Conservation (phyloP, 1,140 invertebrate species). For the Onthophagus taurus region DNA sequence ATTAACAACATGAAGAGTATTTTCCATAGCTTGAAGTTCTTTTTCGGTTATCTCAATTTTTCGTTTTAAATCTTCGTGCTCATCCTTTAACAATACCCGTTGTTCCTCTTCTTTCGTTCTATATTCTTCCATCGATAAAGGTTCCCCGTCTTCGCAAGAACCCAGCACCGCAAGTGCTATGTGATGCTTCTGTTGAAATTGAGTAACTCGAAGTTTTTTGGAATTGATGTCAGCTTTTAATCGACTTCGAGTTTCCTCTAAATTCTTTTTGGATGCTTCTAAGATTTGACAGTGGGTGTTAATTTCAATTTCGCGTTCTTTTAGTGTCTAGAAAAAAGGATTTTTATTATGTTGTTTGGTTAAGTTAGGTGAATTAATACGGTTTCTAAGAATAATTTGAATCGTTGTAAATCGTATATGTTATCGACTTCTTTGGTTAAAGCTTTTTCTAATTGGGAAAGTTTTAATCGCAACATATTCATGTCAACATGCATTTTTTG, state of each 20-base stretch:
- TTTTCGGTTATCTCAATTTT: constrained; percentile 56
- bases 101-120: constrained; percentile 62
- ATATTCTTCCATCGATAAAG: constrained; percentile 51
- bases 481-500: constrained; percentile 52
- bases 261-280: constrained; percentile 43
- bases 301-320: constrained; percentile 53
- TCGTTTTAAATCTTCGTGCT: constrained; percentile 58
- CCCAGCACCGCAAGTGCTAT: constrained; percentile 36
- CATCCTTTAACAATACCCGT: constrained; percentile 53
- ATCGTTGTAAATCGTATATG: constrained; percentile 49
- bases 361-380: constrained; percentile 28
- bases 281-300: constrained; percentile 48
- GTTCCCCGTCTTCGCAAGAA: constrained; percentile 47
- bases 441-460: constrained; percentile 46
- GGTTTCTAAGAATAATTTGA: constrained; percentile 45
- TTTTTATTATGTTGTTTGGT: neutral
- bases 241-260: constrained; percentile 47
- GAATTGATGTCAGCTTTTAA: constrained; percentile 45
- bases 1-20: constrained; percentile 57
- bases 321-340: too few species aligned
- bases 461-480: constrained; percentile 48
- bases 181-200: constrained; percentile 45
- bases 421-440: constrained; percentile 45
- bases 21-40: constrained; percentile 65
- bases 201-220: constrained; percentile 46